phyloP scores from a whole-genome alignment of 2,797 vertebrate genomes.

The Hippopotamyrus pictus region DNA sequence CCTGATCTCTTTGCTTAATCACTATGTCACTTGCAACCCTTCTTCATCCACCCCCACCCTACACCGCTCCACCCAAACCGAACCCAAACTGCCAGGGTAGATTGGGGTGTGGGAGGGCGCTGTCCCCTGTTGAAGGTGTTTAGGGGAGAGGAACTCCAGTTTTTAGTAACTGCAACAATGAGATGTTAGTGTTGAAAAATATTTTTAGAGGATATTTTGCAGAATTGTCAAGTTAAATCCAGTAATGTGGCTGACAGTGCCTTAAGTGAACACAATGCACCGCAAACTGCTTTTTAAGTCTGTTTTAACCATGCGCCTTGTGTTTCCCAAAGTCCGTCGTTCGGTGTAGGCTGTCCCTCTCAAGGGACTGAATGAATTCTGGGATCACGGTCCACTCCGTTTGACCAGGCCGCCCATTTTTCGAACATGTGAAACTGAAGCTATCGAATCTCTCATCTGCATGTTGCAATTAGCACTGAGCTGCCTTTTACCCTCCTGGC shows the following conservation, averaged over 20 bases:
- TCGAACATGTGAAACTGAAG: slow-evolving; percentile 7
- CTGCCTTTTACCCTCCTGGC: background rate
- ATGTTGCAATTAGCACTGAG: background rate
- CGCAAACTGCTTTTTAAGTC: background rate
- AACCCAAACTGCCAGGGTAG: background rate
- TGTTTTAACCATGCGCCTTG: background rate
- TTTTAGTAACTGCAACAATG: background rate
- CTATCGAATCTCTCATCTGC: slow-evolving; percentile 36
- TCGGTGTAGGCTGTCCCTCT: background rate
- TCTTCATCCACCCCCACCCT: background rate
- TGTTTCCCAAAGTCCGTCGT: background rate
- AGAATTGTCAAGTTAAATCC: background rate
- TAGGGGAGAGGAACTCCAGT: background rate
- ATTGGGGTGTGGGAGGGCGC: background rate
- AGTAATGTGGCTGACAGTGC: background rate
- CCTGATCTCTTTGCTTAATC: background rate
- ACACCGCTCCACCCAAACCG: background rate
- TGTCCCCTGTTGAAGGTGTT: background rate
- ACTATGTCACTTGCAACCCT: background rate
- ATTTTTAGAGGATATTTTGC: background rate
- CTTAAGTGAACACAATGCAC: background rate
- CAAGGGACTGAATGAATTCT: background rate
- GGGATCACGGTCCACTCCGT: background rate
- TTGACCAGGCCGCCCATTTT: background rate
- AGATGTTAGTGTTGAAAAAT: background rate